Conservation (phyloP, 92 coral and sea anemone species). For the Phenganax subtilis region DNA sequence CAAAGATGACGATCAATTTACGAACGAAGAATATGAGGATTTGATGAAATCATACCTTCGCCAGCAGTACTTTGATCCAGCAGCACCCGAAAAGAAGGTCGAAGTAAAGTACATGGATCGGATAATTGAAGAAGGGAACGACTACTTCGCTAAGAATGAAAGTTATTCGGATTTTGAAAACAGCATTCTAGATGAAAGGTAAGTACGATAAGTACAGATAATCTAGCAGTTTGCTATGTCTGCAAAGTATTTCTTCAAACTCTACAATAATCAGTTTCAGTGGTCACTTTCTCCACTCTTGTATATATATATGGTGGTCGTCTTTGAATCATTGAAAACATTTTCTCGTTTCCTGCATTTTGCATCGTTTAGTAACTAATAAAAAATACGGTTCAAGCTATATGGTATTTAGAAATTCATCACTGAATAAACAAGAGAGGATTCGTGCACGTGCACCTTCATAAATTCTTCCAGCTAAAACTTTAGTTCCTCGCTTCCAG, state of each 20-base stretch:
- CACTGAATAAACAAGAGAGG: too few relatives aligned
- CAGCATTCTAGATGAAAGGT: conserved; percentile 1
- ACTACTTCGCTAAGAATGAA: conserved; percentile 5
- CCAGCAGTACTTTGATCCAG: conserved; percentile 17
- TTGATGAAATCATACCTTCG: conserved; percentile 24
- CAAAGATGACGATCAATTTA: conserved; percentile 66
- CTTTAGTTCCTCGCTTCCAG: too few relatives aligned
- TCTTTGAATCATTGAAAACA: not conserved
- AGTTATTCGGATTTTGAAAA: conserved; percentile 19
- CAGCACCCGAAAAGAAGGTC: not conserved
- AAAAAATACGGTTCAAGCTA: too few relatives aligned
- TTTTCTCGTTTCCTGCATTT: not conserved
- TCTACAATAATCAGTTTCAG: too few relatives aligned
- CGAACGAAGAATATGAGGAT: conserved; percentile 21
- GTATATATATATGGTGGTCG: too few relatives aligned
- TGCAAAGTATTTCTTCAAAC: not conserved
- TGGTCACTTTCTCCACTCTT: too few relatives aligned
- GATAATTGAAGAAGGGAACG: conserved; percentile 21
- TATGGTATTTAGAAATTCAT: too few relatives aligned
- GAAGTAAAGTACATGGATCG: not conserved
- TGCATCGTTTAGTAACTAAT: too few relatives aligned
- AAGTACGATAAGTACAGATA: not conserved
- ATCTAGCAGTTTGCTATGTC: not conserved
- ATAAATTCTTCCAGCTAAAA: too few relatives aligned
- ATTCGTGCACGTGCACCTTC: too few relatives aligned